These are phyloP conservation scores for silkworm (Bombyx mori) DNA, from an alignment of 1,140 invertebrate species.

Conservation along the genomic window DNA sequence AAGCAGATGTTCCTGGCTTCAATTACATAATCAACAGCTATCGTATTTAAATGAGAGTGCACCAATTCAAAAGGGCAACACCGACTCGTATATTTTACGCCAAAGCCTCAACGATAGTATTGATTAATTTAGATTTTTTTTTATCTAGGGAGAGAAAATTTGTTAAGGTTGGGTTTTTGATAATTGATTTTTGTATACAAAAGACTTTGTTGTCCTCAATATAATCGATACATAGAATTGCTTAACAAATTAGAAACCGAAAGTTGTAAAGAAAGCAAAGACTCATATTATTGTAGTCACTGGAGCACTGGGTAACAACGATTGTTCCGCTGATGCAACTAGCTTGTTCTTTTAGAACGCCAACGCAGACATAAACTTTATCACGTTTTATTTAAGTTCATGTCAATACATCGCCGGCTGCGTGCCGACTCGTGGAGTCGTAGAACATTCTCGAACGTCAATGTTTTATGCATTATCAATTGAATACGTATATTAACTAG, in stretches of 20 bases:
- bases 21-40: constrained; percentile 64
- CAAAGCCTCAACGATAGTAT: no score
- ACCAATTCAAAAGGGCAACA: no score
- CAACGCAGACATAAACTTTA: no score
- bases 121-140: no score
- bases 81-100: no score
- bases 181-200: no score
- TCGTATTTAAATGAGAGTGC: constrained; percentile 52
- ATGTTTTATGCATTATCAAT: constrained; percentile 7
- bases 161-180: no score
- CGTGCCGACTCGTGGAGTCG: not conserved
- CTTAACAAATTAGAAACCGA: constrained; percentile 41
- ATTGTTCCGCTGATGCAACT: constrained; percentile 42
- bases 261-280: constrained; percentile 47
- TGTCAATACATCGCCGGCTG: constrained; percentile 21
- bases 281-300: constrained; percentile 56
- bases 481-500: not conserved
- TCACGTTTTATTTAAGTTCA: not conserved
- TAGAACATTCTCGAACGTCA: constrained; percentile 9
- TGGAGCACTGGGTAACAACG: constrained; percentile 52
- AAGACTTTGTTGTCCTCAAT: no score
- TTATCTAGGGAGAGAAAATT: no score
- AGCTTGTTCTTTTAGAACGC: constrained; percentile 23
- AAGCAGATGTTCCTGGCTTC: constrained; percentile 56
- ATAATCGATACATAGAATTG: constrained; percentile 1